These are phyloP conservation scores for Xylota sylvarum DNA, from an alignment of 2,888 invertebrate genomes.

Conservation along the genomic window DNA sequence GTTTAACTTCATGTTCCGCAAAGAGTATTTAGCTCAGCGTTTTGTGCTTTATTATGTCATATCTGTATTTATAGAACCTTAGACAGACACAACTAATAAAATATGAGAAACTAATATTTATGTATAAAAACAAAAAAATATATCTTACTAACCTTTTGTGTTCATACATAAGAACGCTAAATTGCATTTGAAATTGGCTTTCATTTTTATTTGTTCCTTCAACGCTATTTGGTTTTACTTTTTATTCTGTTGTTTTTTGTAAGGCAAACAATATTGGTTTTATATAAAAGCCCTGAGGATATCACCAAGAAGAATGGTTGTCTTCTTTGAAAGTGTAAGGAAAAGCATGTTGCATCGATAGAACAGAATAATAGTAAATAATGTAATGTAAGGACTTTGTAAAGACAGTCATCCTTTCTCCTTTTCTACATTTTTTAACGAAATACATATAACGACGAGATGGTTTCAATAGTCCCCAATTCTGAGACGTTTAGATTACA, in stretches of 20 bases:
- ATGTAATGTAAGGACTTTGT: not conserved
- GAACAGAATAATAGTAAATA: too few relatives aligned
- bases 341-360: constrained; percentile 30
- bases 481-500: too few relatives aligned
- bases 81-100: not conserved
- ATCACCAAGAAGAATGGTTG: not conserved
- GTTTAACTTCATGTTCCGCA: not conserved
- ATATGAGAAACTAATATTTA: constrained; percentile 11
- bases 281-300: not conserved
- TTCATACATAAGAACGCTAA: constrained; percentile 28
- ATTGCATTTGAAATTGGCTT: constrained; percentile 70
- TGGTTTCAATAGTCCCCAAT: too few relatives aligned
- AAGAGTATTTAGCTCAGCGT: constrained; percentile 28
- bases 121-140: constrained; percentile 26
- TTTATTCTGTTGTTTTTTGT: constrained; percentile 15
- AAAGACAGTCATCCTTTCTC: too few relatives aligned
- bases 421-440: too few relatives aligned
- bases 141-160: constrained; percentile 42
- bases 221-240: constrained; percentile 33
- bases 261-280: not conserved
- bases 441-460: too few relatives aligned
- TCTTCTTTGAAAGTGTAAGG: not conserved
- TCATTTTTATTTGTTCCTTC: constrained; percentile 34
- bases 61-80: constrained; percentile 9
- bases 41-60: not conserved